phyloP scores from a whole-genome alignment of 1,140 invertebrate species.

The Lysiphlebus fabarum region DNA sequence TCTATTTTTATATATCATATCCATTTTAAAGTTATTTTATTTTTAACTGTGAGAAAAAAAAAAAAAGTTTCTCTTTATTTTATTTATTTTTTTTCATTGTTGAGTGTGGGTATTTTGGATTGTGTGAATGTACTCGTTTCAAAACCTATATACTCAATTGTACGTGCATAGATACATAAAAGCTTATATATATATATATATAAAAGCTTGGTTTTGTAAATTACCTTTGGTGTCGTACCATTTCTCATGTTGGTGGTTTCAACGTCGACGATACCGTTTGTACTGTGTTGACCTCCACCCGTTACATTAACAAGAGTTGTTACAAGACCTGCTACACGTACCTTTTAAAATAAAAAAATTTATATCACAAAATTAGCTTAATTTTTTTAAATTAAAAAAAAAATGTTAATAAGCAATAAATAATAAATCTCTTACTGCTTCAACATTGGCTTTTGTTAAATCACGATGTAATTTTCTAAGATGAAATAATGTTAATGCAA shows the following conservation, averaged over 20 bases:
- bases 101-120: too few species aligned
- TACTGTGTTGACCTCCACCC: conserved; percentile 49
- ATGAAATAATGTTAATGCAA: conserved; percentile 80
- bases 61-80: too few species aligned
- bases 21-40: too few species aligned
- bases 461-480: conserved; percentile 80
- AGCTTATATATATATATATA: neutral
- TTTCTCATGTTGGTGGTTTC: conserved; percentile 34
- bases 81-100: too few species aligned
- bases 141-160: too few species aligned
- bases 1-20: too few species aligned
- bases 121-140: too few species aligned
- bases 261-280: conserved; percentile 32
- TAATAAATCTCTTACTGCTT: conserved; percentile 55
- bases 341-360: conserved; percentile 46
- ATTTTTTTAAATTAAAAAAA: neutral
- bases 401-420: neutral
- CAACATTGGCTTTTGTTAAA: conserved; percentile 71
- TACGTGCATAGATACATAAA: too few species aligned
- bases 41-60: too few species aligned
- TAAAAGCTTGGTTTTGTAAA: neutral
- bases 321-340: conserved; percentile 70
- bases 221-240: conserved; percentile 46
- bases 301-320: conserved; percentile 73
- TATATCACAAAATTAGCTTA: neutral